Conservation (phyloP, 1,140 invertebrate species). For the Zaprionus nigranus region DNA sequence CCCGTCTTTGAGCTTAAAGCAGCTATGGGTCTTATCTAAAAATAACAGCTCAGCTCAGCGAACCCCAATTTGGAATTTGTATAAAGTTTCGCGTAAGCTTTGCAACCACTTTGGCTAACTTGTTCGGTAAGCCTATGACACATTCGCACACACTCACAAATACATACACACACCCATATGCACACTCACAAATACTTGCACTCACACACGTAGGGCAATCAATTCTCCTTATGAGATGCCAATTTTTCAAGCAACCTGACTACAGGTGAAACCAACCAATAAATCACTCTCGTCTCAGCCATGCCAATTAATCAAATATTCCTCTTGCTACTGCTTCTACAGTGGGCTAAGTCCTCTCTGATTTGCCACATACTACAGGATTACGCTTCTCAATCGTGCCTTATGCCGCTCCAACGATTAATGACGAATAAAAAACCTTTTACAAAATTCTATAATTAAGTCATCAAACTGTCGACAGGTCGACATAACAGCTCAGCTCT, state of each 20-base stretch:
- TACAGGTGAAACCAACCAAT: slow-evolving; percentile 55
- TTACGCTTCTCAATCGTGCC: not conserved
- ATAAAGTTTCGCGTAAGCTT: slow-evolving; percentile 70
- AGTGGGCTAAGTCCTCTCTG: slow-evolving; percentile 1
- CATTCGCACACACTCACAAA: not conserved
- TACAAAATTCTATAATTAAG: slow-evolving; percentile 68
- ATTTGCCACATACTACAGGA: not conserved
- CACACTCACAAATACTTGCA: slow-evolving; percentile 3
- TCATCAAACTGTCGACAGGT: slow-evolving; percentile 60
- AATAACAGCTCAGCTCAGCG: slow-evolving; percentile 60
- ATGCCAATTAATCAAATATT: slow-evolving; percentile 67
- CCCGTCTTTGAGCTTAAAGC: slow-evolving; percentile 27
- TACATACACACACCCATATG: slow-evolving; percentile 14
- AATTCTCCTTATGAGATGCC: slow-evolving; percentile 37
- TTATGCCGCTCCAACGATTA: slow-evolving; percentile 46
- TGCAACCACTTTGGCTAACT: slow-evolving; percentile 40
- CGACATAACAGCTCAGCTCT: slow-evolving; percentile 31
- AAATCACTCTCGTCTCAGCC: slow-evolving; percentile 57
- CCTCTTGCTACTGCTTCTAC: not conserved
- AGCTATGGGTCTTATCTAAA: slow-evolving; percentile 60
- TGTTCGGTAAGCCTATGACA: slow-evolving; percentile 40
- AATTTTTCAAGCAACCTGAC: slow-evolving; percentile 22
- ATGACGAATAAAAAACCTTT: slow-evolving; percentile 40
- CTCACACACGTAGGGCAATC: slow-evolving; percentile 48
- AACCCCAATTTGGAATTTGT: slow-evolving; percentile 60